phyloP scores from a whole-genome alignment of 2,888 invertebrate species.

The Palloptera scutellata region DNA sequence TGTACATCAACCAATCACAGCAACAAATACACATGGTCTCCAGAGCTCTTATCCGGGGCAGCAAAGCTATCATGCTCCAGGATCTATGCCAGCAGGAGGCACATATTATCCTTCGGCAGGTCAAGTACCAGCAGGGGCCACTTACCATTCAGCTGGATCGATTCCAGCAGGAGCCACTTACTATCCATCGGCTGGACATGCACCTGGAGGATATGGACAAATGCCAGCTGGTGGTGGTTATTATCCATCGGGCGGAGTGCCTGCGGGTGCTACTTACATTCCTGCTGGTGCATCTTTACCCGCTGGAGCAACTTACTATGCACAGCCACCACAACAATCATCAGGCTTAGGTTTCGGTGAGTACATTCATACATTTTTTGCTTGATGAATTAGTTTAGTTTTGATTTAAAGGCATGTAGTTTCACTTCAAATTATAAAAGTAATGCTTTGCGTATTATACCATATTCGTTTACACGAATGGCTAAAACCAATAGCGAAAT shows the following conservation, averaged over 20 bases:
- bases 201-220: slow-evolving; percentile 35
- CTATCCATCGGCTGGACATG: slow-evolving; percentile 39
- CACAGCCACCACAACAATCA: slow-evolving; percentile 54
- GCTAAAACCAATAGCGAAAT: too few species aligned
- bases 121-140: slow-evolving; percentile 48
- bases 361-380: slow-evolving; percentile 28
- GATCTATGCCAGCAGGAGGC: slow-evolving; percentile 46
- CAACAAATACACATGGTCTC: slow-evolving; percentile 50
- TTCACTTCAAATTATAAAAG: neutral
- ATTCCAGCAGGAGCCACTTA: slow-evolving; percentile 50
- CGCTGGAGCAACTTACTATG: slow-evolving; percentile 52
- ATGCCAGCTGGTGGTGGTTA: slow-evolving; percentile 42
- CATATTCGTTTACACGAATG: too few species aligned
- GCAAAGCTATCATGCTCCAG: slow-evolving; percentile 45
- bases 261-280: slow-evolving; percentile 46
- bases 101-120: slow-evolving; percentile 49
- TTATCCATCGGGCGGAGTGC: slow-evolving; percentile 39
- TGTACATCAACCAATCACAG: slow-evolving; percentile 51
- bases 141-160: slow-evolving; percentile 51
- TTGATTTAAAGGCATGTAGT: neutral
- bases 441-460: neutral
- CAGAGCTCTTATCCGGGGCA: slow-evolving; percentile 47
- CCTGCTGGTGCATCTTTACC: slow-evolving; percentile 49
- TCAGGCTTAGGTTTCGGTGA: slow-evolving; percentile 62
- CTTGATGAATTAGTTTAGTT: neutral